Evolutionary conservation across 2,888 invertebrate genomes (phyloP), one percentile per base, ranked within the genome.

Genomic region (Eudemis profundana): DNA sequence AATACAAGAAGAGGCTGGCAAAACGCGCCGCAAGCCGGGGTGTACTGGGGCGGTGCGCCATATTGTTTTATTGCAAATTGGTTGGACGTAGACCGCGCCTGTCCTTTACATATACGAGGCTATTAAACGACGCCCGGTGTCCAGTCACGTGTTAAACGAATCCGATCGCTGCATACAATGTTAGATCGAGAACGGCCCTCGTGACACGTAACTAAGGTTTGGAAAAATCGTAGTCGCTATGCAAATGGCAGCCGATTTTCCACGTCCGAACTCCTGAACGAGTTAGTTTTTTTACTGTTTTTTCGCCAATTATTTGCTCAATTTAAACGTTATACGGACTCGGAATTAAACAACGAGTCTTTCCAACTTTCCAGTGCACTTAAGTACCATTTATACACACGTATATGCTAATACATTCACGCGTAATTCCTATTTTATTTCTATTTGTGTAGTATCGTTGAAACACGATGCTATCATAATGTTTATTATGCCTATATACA

Each of bases 61-160:
- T 91, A 91, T 91, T 92, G 90, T 92, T 91, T 92, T 92, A 92
- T 91, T 91, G 91, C 91, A 92, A 92, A 92, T 92, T 92, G 91
- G 90, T 88, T 89, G 87, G 88, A 86, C 87, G 86, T 84, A 85
- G 81, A 84, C 86, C 87, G 86, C 85, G 87, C 83, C 86, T 90
- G 91, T 90, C 90, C 89, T 90, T 90, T 91, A 89, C 90, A 91
- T 90, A 90, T 87, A 90, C 87, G 86, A 87, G 83, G 86, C 90
- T 85, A 91, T 92, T 92, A 91, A 90, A 90, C 86, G 83, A 85
- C 87, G 81, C 79, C 81, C 82, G 79, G 84, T 86, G 85, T 82
- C 86, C 90, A 89, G 89, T 90, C 90, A 89, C 86, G 90, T 91
- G 90, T 87, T 87, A 91, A 92, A 91, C 91, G 90, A 90, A 90